Conservation (phyloP, 2,888 invertebrate genomes). For the Hypsopygia costalis region DNA sequence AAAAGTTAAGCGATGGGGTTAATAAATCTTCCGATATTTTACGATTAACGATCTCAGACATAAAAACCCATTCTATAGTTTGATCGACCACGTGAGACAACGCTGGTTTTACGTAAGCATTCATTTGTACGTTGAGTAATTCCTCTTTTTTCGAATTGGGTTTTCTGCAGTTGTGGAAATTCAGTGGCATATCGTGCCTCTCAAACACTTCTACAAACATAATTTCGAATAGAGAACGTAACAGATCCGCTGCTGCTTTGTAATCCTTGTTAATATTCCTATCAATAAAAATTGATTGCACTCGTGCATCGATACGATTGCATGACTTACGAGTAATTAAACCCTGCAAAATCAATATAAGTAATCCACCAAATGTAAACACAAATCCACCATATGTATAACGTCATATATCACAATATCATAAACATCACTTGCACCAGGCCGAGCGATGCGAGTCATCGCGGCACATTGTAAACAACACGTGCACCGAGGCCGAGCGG, state of each 20-base stretch:
- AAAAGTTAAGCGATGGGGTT: conserved; percentile 56
- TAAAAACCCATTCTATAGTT: conserved; percentile 47
- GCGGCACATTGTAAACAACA: no score
- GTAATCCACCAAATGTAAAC: no score
- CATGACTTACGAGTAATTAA: conserved; percentile 49
- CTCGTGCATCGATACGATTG: conserved; percentile 42
- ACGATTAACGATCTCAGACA: no score
- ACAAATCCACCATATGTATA: no score
- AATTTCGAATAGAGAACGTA: conserved; percentile 40
- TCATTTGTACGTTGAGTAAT: no score
- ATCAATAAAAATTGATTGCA: no score
- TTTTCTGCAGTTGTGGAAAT: conserved; percentile 66
- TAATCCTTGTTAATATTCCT: conserved; percentile 41
- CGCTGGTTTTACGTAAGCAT: conserved; percentile 57
- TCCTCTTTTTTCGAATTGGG: no score
- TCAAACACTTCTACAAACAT: conserved; percentile 39
- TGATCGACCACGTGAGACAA: conserved; percentile 47
- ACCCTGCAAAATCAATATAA: conserved; percentile 55
- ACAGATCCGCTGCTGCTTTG: conserved; percentile 28
- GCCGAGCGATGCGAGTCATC: no score
- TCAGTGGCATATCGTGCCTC: conserved; percentile 40
- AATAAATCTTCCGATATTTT: no score
- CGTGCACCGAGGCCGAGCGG: no score
- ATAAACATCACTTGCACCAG: no score
- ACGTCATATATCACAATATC: no score